Percentiles rank a stretch among this genome's conserved stretches.
These are phyloP conservation scores for Paraplagusia blochii DNA, from an alignment of 2,113 vertebrate genomes.

Conservation along the genomic window DNA sequence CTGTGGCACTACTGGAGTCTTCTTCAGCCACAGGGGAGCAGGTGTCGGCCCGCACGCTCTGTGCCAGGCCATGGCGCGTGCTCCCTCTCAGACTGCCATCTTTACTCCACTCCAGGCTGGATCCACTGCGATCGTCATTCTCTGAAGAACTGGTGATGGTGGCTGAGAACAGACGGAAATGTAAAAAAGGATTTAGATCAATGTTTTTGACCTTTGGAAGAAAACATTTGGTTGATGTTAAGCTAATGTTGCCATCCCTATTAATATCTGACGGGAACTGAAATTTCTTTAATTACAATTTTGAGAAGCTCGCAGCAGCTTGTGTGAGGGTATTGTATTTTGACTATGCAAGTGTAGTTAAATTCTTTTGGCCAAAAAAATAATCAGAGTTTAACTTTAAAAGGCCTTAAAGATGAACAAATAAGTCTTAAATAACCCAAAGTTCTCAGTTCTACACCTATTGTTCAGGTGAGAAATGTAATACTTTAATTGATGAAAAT, in stretches of 20 bases:
- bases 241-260: too few relatives aligned
- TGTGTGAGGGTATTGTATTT: too few relatives aligned
- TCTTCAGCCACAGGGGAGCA: constrained; percentile 97
- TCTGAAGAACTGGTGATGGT: constrained; percentile 98
- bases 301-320: too few relatives aligned
- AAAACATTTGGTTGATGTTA: too few relatives aligned
- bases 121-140: constrained; percentile 96
- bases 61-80: constrained; percentile 80
- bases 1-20: constrained; percentile 74
- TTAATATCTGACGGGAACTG: too few relatives aligned
- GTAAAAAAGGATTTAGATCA: constrained; percentile 2
- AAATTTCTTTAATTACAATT: too few relatives aligned
- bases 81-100: constrained; percentile 87
- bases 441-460: neutral
- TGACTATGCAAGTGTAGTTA: too few relatives aligned
- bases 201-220: too few relatives aligned
- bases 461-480: constrained; percentile 1
- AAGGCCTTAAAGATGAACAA: constrained; percentile 28
- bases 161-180: constrained; percentile 71
- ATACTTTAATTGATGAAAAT: neutral
- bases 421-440: neutral
- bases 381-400: constrained; percentile 10
- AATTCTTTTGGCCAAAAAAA: too few relatives aligned
- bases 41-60: constrained; percentile 84
- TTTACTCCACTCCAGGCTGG: constrained; percentile 96